Evolutionary conservation across 2,888 invertebrate genomes (phyloP), one percentile per base, ranked within the genome.

Genomic region (Melieria picta): DNA sequence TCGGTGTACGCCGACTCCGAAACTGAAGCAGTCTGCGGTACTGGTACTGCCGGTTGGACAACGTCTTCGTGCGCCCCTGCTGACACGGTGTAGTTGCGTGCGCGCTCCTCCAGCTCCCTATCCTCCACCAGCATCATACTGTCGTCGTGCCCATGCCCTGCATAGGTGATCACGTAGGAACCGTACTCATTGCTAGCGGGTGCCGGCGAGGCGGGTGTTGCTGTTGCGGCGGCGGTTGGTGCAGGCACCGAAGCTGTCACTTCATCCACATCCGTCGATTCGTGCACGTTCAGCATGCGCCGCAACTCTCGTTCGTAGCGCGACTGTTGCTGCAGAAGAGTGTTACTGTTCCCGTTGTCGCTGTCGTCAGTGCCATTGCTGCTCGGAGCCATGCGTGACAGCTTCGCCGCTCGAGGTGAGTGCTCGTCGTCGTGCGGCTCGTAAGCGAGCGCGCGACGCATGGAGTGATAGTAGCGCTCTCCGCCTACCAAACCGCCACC

Each of bases 81-180:
- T 7, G 42, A 7, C 13, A 67, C 43, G 6, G 45, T 10, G 16
- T 61, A 60, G 5, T 30, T 43, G 52, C 52, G 60, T 10, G 67
- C 50, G 4, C 61, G 60, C 6, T 67, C 67, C 6, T 67, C 67
- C 9, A 67, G 11, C 7, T 67, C 67, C 50, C 67, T 67, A 52
- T 67, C 67, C n/a, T 67, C 67, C 42, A 67, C 4, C n/a, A 67
- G 42, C 60, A 67, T 61, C n/a, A 67, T 52, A 61, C 48, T 61
- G 48, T 45, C 61, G 11, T 67, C 67, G 47, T 43, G n/a, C 47
- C 57, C 46, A 65, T 76, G 73, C 4, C 77, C 77, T 1, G 77
- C 77, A 69, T 76, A 77, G 3, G 76, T 72, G 6, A 77, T 77
- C 7, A 77, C 77, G 71, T 75, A 77, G 4, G 77, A 74, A 48